These are phyloP conservation scores for Cichlasoma orientale DNA, from an alignment of 2,797 vertebrate species.

Conservation along the genomic window DNA sequence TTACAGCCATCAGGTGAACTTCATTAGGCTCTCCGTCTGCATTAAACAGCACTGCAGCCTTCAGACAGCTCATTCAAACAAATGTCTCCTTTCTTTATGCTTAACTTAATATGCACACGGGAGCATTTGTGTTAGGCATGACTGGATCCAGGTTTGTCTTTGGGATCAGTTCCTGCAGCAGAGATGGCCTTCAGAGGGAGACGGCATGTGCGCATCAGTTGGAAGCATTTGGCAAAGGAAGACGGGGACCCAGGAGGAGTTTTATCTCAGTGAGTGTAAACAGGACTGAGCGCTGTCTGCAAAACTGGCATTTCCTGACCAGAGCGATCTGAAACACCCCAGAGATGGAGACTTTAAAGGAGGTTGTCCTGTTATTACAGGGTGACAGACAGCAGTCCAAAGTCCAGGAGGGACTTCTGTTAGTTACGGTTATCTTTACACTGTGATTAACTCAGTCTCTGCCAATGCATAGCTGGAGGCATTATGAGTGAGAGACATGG, in stretches of 20 bases:
- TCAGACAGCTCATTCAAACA: not conserved
- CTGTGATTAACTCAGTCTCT: not conserved
- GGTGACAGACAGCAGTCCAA: not conserved
- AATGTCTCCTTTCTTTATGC: not conserved
- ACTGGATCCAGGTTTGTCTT: constrained; percentile 5
- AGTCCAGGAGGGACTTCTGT: not conserved
- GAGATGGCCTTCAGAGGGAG: constrained; percentile 5
- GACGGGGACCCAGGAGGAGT: constrained; percentile 12
- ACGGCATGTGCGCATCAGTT: constrained; percentile 6
- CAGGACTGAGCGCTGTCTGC: constrained; percentile 26
- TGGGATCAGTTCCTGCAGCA: constrained; percentile 9
- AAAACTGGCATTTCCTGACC: constrained; percentile 61
- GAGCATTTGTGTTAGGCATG: not conserved
- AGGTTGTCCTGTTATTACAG: not conserved
- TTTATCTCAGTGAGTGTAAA: constrained; percentile 58
- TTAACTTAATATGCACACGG: not conserved
- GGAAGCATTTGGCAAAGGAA: constrained; percentile 45
- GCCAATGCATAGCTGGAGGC: not conserved
- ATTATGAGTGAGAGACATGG: not conserved
- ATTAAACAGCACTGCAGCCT: not conserved
- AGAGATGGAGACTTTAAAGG: not conserved
- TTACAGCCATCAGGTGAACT: constrained; percentile 10
- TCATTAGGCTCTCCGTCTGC: not conserved
- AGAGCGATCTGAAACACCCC: not conserved
- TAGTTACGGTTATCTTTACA: not conserved